phyloP scores from a whole-genome alignment of 2,113 vertebrate species.

The Tetrao urogallus region DNA sequence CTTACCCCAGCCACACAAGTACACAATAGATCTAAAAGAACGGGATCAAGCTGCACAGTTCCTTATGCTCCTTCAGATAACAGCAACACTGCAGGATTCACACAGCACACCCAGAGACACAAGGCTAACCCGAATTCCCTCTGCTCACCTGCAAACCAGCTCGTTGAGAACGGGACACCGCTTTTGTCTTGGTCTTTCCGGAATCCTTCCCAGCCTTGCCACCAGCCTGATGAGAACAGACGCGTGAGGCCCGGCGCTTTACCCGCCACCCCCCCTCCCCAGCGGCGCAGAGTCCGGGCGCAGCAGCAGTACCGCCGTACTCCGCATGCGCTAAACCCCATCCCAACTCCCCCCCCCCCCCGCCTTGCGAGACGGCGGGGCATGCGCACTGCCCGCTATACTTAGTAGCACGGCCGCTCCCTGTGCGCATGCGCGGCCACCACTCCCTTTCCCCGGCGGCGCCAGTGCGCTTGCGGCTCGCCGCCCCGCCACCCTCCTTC shows the following conservation, averaged over 20 bases:
- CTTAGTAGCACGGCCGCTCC: not conserved
- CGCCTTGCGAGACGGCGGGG: not conserved
- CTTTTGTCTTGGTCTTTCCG: conserved; percentile 97
- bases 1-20: not conserved
- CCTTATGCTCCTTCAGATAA: fast-evolving
- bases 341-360: not conserved
- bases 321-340: not conserved
- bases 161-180: conserved; percentile 95
- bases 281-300: not conserved
- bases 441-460: not conserved
- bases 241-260: not conserved
- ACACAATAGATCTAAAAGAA: fast-evolving
- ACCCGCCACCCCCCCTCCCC: not conserved
- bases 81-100: fast-evolving
- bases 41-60: not conserved
- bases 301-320: not conserved
- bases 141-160: conserved; percentile 92
- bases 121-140: fast-evolving
- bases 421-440: conserved; percentile 23
- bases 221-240: conserved; percentile 82
- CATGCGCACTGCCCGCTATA: not conserved
- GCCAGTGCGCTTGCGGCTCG: not conserved
- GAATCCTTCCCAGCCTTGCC: conserved; percentile 98
- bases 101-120: fast-evolving
- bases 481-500: too few species aligned